A percentile compares a stretch with the other conserved stretches of the same genome.
Conservation (phyloP, 2,797 vertebrate species). For the Chaunax sp. region DNA sequence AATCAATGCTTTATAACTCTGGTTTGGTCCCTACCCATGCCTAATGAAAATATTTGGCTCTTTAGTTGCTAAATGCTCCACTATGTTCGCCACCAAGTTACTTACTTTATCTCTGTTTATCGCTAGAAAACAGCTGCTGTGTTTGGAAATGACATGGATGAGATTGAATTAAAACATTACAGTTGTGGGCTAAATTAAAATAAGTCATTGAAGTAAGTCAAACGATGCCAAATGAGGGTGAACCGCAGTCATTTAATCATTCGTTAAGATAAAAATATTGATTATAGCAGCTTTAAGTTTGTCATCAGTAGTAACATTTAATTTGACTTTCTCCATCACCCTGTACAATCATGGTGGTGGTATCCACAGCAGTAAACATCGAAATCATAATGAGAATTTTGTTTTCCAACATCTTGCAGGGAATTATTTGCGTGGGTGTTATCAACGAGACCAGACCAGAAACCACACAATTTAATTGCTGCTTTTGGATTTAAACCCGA, state of each 20-base stretch:
- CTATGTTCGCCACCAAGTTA: not conserved
- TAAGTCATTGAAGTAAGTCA: not conserved
- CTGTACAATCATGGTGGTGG: too few relatives aligned
- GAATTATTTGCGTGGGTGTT: too few relatives aligned
- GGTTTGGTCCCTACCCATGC: conserved; percentile 6
- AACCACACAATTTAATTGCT: not conserved
- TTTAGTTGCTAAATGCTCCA: not conserved
- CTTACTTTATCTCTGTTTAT: not conserved
- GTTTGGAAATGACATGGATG: not conserved
- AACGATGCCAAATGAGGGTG: not conserved
- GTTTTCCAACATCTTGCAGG: too few relatives aligned
- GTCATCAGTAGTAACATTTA: too few relatives aligned
- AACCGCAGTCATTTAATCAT: not conserved
- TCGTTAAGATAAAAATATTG: not conserved
- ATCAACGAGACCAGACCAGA: not conserved
- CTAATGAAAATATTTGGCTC: not conserved
- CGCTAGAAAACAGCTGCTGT: not conserved
- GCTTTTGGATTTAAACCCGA: conserved; percentile 29
- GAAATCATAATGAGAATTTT: too few relatives aligned
- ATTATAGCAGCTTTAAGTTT: not conserved
- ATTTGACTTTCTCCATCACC: too few relatives aligned
- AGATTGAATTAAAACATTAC: not conserved
- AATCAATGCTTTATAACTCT: not conserved
- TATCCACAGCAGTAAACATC: too few relatives aligned
- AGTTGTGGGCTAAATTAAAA: not conserved